Evolutionary conservation across 2,797 vertebrate species (phyloP).

Genomic region (Brotula barbata): DNA sequence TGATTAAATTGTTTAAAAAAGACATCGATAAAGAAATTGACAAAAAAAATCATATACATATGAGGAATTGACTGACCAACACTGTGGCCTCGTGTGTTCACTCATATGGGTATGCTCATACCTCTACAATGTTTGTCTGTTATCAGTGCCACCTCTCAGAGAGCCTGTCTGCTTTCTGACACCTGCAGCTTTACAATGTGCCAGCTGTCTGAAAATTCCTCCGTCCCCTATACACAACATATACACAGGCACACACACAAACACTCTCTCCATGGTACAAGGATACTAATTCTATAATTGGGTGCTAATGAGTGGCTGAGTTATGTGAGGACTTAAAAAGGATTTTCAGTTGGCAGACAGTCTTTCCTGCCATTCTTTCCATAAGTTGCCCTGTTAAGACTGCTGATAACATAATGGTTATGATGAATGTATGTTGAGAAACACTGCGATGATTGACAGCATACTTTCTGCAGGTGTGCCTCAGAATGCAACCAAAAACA

Average conservation of each 20-base stretch:
- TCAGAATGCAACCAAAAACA: neutral
- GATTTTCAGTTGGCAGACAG: constrained; percentile 56
- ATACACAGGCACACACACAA: neutral
- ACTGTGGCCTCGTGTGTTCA: neutral
- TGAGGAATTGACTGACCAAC: too few species aligned
- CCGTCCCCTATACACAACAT: constrained; percentile 7
- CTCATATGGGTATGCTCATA: neutral
- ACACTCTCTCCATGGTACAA: constrained; percentile 20
- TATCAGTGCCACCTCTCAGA: neutral
- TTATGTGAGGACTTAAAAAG: constrained; percentile 56
- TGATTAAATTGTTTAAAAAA: too few species aligned
- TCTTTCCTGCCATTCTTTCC: constrained; percentile 62
- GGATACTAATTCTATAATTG: constrained; percentile 64
- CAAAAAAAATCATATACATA: too few species aligned
- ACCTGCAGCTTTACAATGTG: constrained; percentile 29
- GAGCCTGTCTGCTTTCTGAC: constrained; percentile 47
- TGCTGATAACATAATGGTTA: constrained; percentile 54
- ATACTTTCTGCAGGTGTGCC: constrained; percentile 7
- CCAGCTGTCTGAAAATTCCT: constrained; percentile 29
- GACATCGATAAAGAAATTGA: too few species aligned
- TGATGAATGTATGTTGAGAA: constrained; percentile 46
- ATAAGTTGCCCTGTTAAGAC: constrained; percentile 43
- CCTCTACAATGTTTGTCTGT: neutral
- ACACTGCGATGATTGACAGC: constrained; percentile 44
- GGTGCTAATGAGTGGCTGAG: constrained; percentile 61